A percentile compares a stretch with the other conserved stretches of the same genome.
Evolutionary conservation across 2,797 vertebrate genomes (phyloP).

Genomic region (Paedocypris micromegethes): DNA sequence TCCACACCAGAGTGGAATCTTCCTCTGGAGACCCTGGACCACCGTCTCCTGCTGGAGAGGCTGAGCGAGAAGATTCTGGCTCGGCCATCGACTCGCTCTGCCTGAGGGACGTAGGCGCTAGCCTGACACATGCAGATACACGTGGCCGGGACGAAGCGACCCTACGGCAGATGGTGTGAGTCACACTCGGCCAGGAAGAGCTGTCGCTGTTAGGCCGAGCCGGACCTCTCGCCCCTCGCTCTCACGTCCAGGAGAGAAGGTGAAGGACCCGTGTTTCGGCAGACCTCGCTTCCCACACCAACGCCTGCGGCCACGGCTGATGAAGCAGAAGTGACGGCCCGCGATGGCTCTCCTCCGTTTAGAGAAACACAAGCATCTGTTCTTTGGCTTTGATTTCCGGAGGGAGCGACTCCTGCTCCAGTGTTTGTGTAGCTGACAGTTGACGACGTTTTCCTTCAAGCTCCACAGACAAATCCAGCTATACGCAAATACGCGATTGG

Average conservation of each 20-base stretch:
- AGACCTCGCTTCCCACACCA: neutral
- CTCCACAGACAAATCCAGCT: slow-evolving; percentile 34
- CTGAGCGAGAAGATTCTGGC: slow-evolving; percentile 3
- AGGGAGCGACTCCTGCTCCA: slow-evolving; percentile 45
- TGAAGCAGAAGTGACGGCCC: slow-evolving; percentile 55
- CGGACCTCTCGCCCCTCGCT: slow-evolving; percentile 7
- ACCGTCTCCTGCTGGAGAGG: no score
- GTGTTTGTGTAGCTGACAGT: slow-evolving; percentile 43
- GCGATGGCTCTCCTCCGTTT: slow-evolving; percentile 51
- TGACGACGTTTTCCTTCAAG: slow-evolving; percentile 47
- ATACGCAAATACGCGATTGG: neutral
- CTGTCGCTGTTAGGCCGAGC: slow-evolving; percentile 25
- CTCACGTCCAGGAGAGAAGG: slow-evolving; percentile 20
- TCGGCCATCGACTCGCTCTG: slow-evolving; percentile 21
- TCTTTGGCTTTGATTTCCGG: slow-evolving; percentile 55
- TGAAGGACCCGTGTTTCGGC: slow-evolving; percentile 5
- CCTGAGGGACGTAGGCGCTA: slow-evolving; percentile 12
- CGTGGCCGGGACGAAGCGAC: slow-evolving; percentile 28
- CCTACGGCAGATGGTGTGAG: slow-evolving; percentile 23
- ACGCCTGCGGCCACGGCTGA: slow-evolving; percentile 47
- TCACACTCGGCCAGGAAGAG: slow-evolving; percentile 31
- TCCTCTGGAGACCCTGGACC: no score
- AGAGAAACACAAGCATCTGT: slow-evolving; percentile 64
- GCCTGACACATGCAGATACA: slow-evolving; percentile 23
- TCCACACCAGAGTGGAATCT: no score